Conservation (phyloP, 1,140 invertebrate species). For the Drusus annulatus region DNA sequence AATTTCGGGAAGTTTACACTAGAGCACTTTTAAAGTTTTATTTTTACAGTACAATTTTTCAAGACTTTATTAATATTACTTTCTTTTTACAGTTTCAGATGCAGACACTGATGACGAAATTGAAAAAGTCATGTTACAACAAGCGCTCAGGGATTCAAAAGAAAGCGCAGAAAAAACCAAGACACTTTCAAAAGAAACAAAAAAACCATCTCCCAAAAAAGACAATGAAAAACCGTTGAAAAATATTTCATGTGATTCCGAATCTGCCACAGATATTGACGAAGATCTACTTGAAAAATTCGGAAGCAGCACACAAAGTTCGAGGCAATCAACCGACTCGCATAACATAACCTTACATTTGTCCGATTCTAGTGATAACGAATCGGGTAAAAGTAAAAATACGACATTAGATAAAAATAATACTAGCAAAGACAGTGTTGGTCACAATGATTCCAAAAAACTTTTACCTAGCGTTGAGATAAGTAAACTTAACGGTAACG, state of each 20-base stretch:
- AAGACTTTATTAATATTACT: no score
- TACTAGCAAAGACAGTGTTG: not conserved
- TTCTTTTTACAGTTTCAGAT: conserved; percentile 37
- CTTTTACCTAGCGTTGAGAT: not conserved
- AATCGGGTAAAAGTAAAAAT: not conserved
- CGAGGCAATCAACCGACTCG: not conserved
- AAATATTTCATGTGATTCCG: conserved; percentile 40
- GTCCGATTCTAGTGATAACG: no score
- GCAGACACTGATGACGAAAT: conserved; percentile 57
- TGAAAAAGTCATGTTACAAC: conserved; percentile 47
- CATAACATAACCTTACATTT: no score
- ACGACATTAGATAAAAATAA: not conserved
- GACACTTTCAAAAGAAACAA: not conserved
- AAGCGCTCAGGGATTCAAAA: conserved; percentile 11
- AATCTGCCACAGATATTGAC: conserved; percentile 35
- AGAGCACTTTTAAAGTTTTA: no score
- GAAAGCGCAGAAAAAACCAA: conserved; percentile 6
- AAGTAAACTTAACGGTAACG: not conserved
- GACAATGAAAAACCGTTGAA: not conserved
- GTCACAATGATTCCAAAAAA: not conserved
- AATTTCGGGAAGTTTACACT: no score
- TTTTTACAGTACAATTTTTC: no score
- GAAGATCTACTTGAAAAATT: conserved; percentile 17
- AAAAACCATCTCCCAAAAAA: conserved; percentile 13
- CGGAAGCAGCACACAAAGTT: not conserved